Evolutionary conservation across 2,113 vertebrate species (phyloP).

Genomic region (Scomber colias): DNA sequence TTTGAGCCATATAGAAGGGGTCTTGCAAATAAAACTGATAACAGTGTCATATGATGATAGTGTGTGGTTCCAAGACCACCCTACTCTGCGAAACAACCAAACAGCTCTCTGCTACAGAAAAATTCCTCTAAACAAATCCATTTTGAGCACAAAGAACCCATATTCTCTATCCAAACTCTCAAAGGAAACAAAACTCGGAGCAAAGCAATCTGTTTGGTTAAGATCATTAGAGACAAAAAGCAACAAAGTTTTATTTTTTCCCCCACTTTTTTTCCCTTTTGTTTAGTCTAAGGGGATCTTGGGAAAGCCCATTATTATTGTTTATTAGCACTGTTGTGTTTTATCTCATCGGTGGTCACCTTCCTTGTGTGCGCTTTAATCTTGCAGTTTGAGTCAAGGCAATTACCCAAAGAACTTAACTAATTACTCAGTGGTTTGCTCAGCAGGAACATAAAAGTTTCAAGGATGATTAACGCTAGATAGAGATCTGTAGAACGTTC

Average conservation of each 20-base stretch:
- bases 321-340: conserved; percentile 62
- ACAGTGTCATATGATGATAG: conserved; percentile 27
- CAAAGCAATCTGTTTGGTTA: conserved; percentile 60
- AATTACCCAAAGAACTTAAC: conserved; percentile 68
- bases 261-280: conserved; percentile 29
- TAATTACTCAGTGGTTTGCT: conserved; percentile 59
- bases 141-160: conserved; percentile 45
- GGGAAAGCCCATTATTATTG: conserved; percentile 45
- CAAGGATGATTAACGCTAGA: conserved; percentile 69
- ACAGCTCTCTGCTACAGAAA: conserved; percentile 29
- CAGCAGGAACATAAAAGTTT: conserved; percentile 47
- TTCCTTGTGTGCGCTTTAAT: conserved; percentile 53
- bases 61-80: conserved; percentile 30
- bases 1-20: not conserved
- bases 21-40: not conserved
- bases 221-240: conserved; percentile 67
- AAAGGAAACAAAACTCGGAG: conserved; percentile 26
- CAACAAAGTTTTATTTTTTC: conserved; percentile 22
- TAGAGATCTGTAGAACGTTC: conserved; percentile 50
- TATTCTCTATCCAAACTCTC: conserved; percentile 38
- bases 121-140: conserved; percentile 54
- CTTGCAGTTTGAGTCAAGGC: conserved; percentile 54
- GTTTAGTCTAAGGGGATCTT: conserved; percentile 18
- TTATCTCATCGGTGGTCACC: conserved; percentile 74
- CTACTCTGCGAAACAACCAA: not conserved